Percentiles rank a stretch among this genome's conserved stretches.
phyloP scores from a whole-genome alignment of 1,140 invertebrate genomes.

The Glossosoma conforme region DNA sequence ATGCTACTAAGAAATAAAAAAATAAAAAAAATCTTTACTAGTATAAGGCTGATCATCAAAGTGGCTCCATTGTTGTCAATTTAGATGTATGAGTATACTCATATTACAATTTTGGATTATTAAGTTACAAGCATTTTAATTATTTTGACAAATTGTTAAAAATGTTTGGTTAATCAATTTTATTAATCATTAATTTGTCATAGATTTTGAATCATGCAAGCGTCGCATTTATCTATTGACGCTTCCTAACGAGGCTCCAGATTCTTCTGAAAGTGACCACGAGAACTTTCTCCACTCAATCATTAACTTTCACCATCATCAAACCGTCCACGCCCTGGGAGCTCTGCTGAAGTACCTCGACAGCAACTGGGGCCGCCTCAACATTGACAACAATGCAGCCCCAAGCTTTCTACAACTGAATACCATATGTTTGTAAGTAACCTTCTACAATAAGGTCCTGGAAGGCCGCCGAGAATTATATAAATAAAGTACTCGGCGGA shows the following conservation, averaged over 20 bases:
- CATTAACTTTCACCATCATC: conserved; percentile 60
- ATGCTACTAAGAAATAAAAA: too few relatives aligned
- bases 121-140: too few relatives aligned
- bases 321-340: conserved; percentile 68
- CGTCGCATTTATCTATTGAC: conserved; percentile 56
- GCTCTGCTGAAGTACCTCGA: conserved; percentile 69
- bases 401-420: conserved; percentile 57
- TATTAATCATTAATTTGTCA: conserved; percentile 20
- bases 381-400: conserved; percentile 49
- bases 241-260: conserved; percentile 54
- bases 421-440: conserved; percentile 60
- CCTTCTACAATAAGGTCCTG: too few relatives aligned
- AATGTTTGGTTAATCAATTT: too few relatives aligned
- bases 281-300: conserved; percentile 61
- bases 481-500: too few relatives aligned
- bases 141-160: too few relatives aligned
- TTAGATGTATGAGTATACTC: too few relatives aligned
- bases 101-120: too few relatives aligned
- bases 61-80: too few relatives aligned
- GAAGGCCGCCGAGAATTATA: too few relatives aligned
- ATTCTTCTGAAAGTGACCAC: conserved; percentile 56
- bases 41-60: too few relatives aligned
- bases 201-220: conserved; percentile 59
- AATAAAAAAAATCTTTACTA: too few relatives aligned
- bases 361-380: conserved; percentile 59